Evolutionary conservation across 2,888 invertebrate genomes (phyloP), one percentile per base, ranked within the genome.

Genomic region (Iphiclides podalirius): DNA sequence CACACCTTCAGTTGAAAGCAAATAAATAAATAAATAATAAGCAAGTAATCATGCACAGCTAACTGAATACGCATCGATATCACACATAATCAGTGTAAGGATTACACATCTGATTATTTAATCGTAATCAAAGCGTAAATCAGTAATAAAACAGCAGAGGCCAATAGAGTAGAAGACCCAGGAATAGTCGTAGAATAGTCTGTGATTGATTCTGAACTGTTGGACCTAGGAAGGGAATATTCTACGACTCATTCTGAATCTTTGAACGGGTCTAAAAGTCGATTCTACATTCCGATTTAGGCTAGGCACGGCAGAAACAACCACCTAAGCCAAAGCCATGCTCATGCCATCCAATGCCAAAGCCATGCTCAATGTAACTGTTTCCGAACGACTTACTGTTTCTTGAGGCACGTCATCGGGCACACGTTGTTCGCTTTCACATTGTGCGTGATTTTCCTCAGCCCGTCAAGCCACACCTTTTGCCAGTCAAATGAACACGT

Each of bases 381-480:
- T 12, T 31, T 12, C 39, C 16, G 2, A 15, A 14, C 8, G 44
- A 50, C 98, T 96, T 94, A 99, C 99, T 99, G 99, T 92, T 99
- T 99, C 90, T 96, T 96, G 67, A 99, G 93, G 90, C 98, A 97
- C 69, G 98, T 98, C 95, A 98, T 96, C 49, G 99, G 98, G 86
- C 98, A 99, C 71, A 98, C 94, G 92, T 99, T 99, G 92, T 98
- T 98, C 70, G 98, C 98, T 92, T 98, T 99, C 72, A 97, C 97
- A 91, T 98, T 99, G 92, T 98, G 98, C 57, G 99, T 98, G 81
- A 99, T 96, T 88, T 93, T 92, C 86, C 98, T 92, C 70, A 99
- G 92, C 61, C 95, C 97, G 81, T 96, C 94, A 90, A 98, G 93
- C 99, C 99, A 99, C 78, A 93, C 94, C 98, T 98, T 92, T 71